These are phyloP conservation scores for Pimpla rufipes DNA, from an alignment of 2,888 invertebrate genomes.

Conservation along the genomic window DNA sequence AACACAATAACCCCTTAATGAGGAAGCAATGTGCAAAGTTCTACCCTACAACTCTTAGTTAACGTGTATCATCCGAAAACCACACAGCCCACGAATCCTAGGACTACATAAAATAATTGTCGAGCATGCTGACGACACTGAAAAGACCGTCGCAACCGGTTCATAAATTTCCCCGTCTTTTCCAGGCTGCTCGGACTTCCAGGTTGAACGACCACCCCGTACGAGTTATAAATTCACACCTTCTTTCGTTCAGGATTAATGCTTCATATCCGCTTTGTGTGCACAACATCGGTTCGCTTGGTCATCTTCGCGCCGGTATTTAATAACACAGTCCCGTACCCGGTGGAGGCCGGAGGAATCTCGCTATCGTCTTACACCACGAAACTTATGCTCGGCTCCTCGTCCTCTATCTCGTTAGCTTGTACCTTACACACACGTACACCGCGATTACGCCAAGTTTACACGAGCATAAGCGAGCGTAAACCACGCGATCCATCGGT, in stretches of 20 bases:
- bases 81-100: too few relatives aligned
- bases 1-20: too few relatives aligned
- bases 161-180: background rate
- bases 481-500: conserved; percentile 63
- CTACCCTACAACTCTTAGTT: too few relatives aligned
- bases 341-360: conserved; percentile 51
- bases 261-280: background rate
- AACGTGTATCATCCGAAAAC: too few relatives aligned
- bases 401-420: conserved; percentile 45
- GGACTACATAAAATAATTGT: too few relatives aligned
- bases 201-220: too few relatives aligned
- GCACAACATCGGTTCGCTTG: conserved; percentile 24
- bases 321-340: conserved; percentile 40
- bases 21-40: too few relatives aligned
- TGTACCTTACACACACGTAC: conserved; percentile 44
- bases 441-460: conserved; percentile 54
- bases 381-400: conserved; percentile 47
- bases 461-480: conserved; percentile 49
- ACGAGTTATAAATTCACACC: conserved; percentile 41
- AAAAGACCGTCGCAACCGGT: background rate
- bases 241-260: background rate
- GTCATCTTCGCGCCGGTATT: conserved; percentile 35
- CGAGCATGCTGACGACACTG: too few relatives aligned
- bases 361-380: conserved; percentile 67
- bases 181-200: background rate